Base-by-base conservation (phyloP, 2,113 vertebrate species). In the Hemibagrus wyckioides region DNA sequence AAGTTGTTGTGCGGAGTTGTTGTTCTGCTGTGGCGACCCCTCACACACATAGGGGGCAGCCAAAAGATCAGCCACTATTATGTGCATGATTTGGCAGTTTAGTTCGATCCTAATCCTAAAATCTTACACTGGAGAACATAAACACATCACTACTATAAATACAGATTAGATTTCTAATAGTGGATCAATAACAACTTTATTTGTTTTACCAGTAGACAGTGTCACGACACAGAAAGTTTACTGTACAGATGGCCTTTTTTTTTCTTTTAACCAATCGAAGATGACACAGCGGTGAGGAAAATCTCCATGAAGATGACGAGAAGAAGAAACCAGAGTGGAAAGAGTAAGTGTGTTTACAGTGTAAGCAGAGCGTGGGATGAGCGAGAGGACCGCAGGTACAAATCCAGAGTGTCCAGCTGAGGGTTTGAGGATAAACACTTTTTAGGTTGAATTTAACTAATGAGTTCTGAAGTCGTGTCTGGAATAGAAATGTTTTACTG, bases 271-370 rank as follows among this genome's bases (percentile, higher is more conserved):
- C 59, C 33, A 17, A 6, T 11, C n/a, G 0, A 13, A 15, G 61
- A 3, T 2, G 13, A n/a, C n/a, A 65, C 2, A 1, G 4, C 0
- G n/a, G 30, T 1, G 30, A 17, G 1, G 4, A 7, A 33, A 17
- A 33, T 14, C 61, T 11, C 8, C 59, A 1, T 10, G n/a, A 25
- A 63, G 59, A 63, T 9, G 28, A 63, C n/a, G 14, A 30, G 9
- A 61, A 11, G 25, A 28, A 28, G 25, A 67, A n/a, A n/a, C n/a
- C n/a, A n/a, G n/a, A n/a, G n/a, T 56, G 54, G 17, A 19, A 56
- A 56, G 17, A 17, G 17, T 19, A 17, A 61, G 57, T 36, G 33
- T 33, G 65, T 69, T 36, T 36, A 19, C 30, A 36, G 30, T 17
- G 6, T 36, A 30, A 17, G n/a, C 15, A 69, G 65, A 19, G 17